Evolutionary conservation across 2,113 vertebrate genomes (phyloP).

Genomic region (Tetrao urogallus): DNA sequence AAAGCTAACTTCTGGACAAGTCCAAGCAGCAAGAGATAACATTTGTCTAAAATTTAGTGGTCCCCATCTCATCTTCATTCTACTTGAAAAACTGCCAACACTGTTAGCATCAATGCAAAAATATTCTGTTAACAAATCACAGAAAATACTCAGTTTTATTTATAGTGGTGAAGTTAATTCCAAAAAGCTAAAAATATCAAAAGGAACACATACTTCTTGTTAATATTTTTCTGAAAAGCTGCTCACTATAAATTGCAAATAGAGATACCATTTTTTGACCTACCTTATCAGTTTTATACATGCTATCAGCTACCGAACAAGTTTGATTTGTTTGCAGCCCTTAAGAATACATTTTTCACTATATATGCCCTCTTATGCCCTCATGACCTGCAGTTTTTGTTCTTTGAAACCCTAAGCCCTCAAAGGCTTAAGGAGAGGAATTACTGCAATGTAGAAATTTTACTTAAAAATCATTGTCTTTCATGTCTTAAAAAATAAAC

Average conservation of each 20-base stretch:
- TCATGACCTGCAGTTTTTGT: conserved; percentile 19
- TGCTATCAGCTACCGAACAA: not conserved
- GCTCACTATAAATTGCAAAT: conserved; percentile 16
- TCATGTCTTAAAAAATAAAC: not conserved
- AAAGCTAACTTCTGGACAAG: not conserved
- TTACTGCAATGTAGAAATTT: conserved; percentile 4
- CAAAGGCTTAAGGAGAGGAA: not conserved
- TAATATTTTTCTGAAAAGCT: conserved; percentile 4
- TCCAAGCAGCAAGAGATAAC: not conserved
- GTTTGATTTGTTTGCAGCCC: not conserved
- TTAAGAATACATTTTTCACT: not conserved
- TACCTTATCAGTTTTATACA: not conserved
- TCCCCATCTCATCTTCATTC: conserved; percentile 21
- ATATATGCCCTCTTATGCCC: not conserved
- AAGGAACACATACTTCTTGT: conserved; percentile 22
- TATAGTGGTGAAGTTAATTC: not conserved
- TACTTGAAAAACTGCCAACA: conserved; percentile 17
- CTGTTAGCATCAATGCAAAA: conserved; percentile 39
- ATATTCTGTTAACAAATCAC: not conserved
- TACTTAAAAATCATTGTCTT: not conserved
- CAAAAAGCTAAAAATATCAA: conserved; percentile 22
- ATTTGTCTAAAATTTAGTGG: not conserved
- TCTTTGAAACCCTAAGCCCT: not conserved
- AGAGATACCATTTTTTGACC: not conserved
- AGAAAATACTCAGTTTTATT: conserved; percentile 1